Conservation (phyloP, 2,113 vertebrate species). For the Sapajus apella region DNA sequence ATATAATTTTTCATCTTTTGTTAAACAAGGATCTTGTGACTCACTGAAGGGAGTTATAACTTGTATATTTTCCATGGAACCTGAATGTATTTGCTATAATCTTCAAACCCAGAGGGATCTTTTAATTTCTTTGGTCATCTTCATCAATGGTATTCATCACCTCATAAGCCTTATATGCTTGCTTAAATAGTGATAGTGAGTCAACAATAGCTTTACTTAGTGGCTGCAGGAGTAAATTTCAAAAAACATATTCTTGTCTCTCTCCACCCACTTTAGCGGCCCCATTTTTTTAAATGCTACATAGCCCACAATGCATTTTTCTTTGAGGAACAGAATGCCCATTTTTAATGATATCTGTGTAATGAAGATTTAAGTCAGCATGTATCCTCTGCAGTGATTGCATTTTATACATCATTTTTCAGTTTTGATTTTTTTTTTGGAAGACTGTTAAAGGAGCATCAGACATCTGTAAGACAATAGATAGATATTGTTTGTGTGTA, state of each 20-base stretch:
- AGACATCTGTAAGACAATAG: neutral
- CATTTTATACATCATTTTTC: slow-evolving; percentile 12
- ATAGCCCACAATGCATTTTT: neutral
- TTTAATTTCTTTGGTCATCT: neutral
- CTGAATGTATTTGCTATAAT: neutral
- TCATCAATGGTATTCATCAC: neutral
- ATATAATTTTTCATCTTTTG: neutral
- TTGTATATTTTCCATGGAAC: neutral
- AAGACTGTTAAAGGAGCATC: neutral
- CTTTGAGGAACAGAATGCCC: neutral
- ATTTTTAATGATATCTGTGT: neutral
- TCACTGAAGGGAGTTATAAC: neutral
- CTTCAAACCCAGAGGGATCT: neutral
- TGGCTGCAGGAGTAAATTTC: neutral
- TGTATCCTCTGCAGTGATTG: neutral
- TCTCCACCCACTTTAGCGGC: neutral
- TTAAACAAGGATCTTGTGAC: neutral
- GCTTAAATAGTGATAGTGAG: neutral
- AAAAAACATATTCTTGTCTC: neutral
- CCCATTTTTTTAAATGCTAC: neutral
- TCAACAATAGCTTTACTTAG: neutral
- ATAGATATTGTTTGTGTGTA: neutral
- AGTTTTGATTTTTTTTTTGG: neutral
- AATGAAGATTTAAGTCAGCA: slow-evolving; percentile 9
- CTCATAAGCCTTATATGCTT: neutral